Evolutionary conservation across 1,140 invertebrate species (phyloP).

Genomic region (Metopolophium dirhodum): DNA sequence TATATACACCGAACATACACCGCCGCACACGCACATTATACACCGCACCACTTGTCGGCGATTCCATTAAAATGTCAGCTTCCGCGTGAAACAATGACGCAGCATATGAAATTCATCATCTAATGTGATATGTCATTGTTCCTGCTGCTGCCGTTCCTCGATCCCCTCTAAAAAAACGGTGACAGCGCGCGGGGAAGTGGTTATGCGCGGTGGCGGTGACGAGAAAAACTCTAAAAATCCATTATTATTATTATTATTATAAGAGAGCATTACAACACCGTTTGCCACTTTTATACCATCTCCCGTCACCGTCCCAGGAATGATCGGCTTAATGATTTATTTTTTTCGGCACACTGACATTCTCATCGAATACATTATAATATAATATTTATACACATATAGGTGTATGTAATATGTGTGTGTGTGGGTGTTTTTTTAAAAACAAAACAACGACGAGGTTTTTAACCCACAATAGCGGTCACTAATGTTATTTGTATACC

Average conservation of each 20-base stretch:
- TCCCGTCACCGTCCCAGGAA: neutral
- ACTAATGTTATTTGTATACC: neutral
- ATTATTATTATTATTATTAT: conserved; percentile 36
- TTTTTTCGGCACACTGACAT: neutral
- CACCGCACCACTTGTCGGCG: neutral
- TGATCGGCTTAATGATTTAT: conserved; percentile 43
- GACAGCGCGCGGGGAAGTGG: neutral
- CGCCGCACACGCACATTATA: neutral
- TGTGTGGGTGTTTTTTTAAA: neutral
- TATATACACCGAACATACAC: neutral
- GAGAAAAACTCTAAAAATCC: conserved; percentile 27
- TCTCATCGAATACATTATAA: neutral
- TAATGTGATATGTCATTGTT: conserved; percentile 47
- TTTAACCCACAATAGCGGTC: neutral
- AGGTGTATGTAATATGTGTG: no score
- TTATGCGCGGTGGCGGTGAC: neutral
- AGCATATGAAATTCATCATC: conserved; percentile 40
- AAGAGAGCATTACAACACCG: conserved; percentile 25
- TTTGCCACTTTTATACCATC: conserved; percentile 39
- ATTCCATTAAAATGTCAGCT: conserved; percentile 48
- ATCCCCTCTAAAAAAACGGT: neutral
- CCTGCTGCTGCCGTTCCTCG: neutral
- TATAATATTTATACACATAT: neutral
- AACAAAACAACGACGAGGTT: neutral
- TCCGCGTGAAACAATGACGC: neutral